Conservation (phyloP, 2,888 invertebrate genomes). For the Agelastica alni region DNA sequence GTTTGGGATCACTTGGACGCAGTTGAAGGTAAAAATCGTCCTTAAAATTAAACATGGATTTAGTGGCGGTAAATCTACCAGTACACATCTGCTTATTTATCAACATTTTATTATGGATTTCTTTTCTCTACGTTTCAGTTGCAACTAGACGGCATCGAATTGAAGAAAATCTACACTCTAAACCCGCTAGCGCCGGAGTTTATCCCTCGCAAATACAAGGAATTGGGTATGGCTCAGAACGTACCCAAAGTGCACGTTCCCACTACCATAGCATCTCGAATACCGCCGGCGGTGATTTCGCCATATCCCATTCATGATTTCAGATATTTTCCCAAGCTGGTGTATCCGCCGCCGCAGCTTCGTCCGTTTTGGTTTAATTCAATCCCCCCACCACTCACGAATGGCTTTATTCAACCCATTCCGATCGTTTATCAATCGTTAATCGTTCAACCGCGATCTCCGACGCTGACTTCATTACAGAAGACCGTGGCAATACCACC, state of each 20-base stretch:
- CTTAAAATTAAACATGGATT: no score
- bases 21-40: slow-evolving; percentile 56
- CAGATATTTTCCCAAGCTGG: slow-evolving; percentile 34
- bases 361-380: slow-evolving; percentile 37
- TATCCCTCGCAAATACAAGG: slow-evolving; percentile 64
- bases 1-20: slow-evolving; percentile 73
- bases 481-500: slow-evolving; percentile 16
- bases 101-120: background rate
- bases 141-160: slow-evolving; percentile 73
- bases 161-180: slow-evolving; percentile 75
- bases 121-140: slow-evolving; percentile 53
- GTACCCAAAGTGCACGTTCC: slow-evolving; percentile 25
- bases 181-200: slow-evolving; percentile 84
- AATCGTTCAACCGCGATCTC: slow-evolving; percentile 38
- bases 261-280: slow-evolving; percentile 25
- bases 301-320: slow-evolving; percentile 33
- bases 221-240: slow-evolving; percentile 40
- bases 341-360: slow-evolving; percentile 37
- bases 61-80: no score
- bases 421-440: slow-evolving; percentile 42
- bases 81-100: background rate
- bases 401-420: slow-evolving; percentile 34
- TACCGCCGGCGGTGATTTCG: slow-evolving; percentile 30
- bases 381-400: slow-evolving; percentile 34
- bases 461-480: slow-evolving; percentile 24